Conservation (phyloP, 2,113 vertebrate species). For the Engraulis encrasicolus region DNA sequence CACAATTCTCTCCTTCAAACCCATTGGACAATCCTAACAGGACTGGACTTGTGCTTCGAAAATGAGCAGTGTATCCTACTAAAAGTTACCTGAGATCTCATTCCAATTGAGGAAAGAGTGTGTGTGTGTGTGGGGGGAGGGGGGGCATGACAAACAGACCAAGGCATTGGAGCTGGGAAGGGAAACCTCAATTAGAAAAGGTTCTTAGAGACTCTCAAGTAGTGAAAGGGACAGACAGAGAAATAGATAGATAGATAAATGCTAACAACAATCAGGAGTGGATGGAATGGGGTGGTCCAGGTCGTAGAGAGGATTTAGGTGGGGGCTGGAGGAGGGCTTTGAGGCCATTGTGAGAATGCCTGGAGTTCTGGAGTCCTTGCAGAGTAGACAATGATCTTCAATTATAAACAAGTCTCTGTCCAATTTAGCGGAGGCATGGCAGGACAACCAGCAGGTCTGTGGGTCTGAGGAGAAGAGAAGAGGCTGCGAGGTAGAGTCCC, state of each 20-base stretch:
- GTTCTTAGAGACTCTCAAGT: slow-evolving; percentile 44
- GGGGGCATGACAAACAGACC: slow-evolving; percentile 56
- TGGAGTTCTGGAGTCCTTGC: slow-evolving; percentile 46
- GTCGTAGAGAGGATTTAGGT: slow-evolving; percentile 53
- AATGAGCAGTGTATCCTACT: slow-evolving; percentile 28
- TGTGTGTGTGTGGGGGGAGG: too few species aligned
- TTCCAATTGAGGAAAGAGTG: too few species aligned
- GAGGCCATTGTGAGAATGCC: slow-evolving; percentile 47
- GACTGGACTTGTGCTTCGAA: too few species aligned
- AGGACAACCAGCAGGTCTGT: background rate
- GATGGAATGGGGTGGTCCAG: slow-evolving; percentile 50
- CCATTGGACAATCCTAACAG: too few species aligned
- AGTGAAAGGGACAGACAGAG: background rate
- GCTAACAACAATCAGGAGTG: slow-evolving; percentile 62
- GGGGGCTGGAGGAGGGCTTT: too few species aligned
- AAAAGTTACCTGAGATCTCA: too few species aligned
- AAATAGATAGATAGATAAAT: slow-evolving; percentile 26
- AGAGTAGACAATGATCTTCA: slow-evolving; percentile 61
- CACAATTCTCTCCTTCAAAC: too few species aligned
- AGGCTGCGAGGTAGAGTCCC: slow-evolving; percentile 31
- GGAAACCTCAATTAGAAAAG: slow-evolving; percentile 52
- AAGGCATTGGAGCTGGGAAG: slow-evolving; percentile 58
- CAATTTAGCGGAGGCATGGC: slow-evolving; percentile 61
- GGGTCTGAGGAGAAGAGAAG: background rate
- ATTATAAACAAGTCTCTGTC: slow-evolving; percentile 62